Conservation (phyloP, 2,888 invertebrate species). For the Drosophila prolongata region DNA sequence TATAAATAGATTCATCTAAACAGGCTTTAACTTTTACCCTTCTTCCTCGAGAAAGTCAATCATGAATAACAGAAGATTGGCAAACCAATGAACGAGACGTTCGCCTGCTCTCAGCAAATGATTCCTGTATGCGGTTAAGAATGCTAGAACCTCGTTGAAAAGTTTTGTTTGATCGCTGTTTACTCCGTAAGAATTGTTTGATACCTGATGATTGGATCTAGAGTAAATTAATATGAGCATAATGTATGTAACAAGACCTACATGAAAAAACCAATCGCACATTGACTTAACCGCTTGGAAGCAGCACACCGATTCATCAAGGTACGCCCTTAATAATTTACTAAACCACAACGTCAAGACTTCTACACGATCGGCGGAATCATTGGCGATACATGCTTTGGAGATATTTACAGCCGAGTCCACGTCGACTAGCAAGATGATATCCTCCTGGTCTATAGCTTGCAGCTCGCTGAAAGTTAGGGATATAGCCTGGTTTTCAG, state of each 20-base stretch:
- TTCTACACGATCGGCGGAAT: constrained; percentile 22
- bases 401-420: constrained; percentile 48
- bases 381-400: constrained; percentile 31
- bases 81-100: constrained; percentile 37
- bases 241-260: background rate
- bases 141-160: constrained; percentile 38
- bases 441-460: constrained; percentile 38
- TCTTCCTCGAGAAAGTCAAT: constrained; percentile 13
- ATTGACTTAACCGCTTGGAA: constrained; percentile 36
- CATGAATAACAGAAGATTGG: constrained; percentile 47
- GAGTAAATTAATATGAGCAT: no score
- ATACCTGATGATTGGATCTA: background rate
- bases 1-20: no score
- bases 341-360: constrained; percentile 58
- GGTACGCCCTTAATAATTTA: constrained; percentile 56
- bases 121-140: constrained; percentile 25
- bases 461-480: constrained; percentile 51
- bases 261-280: constrained; percentile 37
- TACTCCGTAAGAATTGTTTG: background rate
- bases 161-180: background rate
- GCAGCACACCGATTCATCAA: constrained; percentile 29
- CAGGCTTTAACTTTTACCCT: background rate
- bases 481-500: background rate
- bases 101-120: constrained; percentile 34
- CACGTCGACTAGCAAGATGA: constrained; percentile 27